These are phyloP conservation scores for Acrobasis suavella DNA, from an alignment of 2,888 invertebrate species.

Conservation along the genomic window DNA sequence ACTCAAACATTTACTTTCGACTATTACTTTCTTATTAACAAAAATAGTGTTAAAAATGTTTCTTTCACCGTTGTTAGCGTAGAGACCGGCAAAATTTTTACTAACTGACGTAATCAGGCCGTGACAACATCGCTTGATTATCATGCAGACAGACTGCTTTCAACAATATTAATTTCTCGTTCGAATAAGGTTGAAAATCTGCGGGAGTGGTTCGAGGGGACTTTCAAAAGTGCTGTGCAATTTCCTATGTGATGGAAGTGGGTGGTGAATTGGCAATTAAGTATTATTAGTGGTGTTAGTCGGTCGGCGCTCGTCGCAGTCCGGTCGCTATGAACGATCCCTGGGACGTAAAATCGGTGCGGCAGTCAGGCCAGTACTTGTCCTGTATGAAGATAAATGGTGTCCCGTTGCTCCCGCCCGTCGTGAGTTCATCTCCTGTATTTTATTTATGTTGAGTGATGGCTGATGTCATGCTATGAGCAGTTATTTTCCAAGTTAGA, in stretches of 20 bases:
- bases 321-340: conserved; percentile 68
- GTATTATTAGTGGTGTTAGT: conserved; percentile 6
- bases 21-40: conserved; percentile 7
- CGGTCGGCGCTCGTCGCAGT: conserved; percentile 25
- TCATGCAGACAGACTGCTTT: conserved; percentile 49
- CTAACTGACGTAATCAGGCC: conserved; percentile 72
- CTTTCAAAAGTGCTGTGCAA: conserved; percentile 44
- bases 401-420: conserved; percentile 87
- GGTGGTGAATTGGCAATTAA: conserved; percentile 24
- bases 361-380: conserved; percentile 73
- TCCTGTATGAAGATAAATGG: conserved; percentile 90
- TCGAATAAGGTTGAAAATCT: conserved; percentile 43
- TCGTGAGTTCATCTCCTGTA: conserved; percentile 79
- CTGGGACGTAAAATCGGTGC: conserved; percentile 75
- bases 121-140: conserved; percentile 64
- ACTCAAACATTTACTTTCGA: conserved; percentile 23
- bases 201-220: conserved; percentile 29
- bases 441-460: background rate
- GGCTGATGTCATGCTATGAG: background rate
- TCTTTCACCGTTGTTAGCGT: conserved; percentile 38
- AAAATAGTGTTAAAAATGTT: conserved; percentile 27
- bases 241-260: conserved; percentile 34
- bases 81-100: conserved; percentile 42
- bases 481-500: background rate
- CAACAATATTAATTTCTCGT: conserved; percentile 49